Percentiles rank a stretch among this genome's conserved stretches.
These are phyloP conservation scores for Numenius phaeopus DNA, from an alignment of 2,797 vertebrate genomes.

Conservation along the genomic window DNA sequence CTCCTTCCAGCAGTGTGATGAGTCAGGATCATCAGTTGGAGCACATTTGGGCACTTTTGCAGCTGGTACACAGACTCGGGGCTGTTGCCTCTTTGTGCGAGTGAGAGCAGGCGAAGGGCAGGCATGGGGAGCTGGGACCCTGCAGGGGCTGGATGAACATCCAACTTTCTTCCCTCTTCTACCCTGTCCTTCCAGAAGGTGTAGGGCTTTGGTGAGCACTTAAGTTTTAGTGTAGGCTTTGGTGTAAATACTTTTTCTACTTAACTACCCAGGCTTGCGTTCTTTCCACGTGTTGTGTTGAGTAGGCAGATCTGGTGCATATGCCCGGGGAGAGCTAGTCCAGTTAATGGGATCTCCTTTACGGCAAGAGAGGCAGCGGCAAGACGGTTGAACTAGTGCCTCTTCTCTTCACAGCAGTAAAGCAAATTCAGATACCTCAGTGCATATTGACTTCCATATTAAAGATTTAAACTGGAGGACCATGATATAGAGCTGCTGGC, in stretches of 20 bases:
- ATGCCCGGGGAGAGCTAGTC: neutral
- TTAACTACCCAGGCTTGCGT: neutral
- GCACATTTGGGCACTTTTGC: fast-evolving
- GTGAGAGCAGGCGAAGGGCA: neutral
- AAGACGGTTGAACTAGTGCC: neutral
- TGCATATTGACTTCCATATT: neutral
- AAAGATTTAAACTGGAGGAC: neutral
- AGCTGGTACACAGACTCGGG: neutral
- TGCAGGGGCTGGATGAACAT: fast-evolving
- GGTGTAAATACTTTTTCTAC: neutral
- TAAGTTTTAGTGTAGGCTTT: fast-evolving
- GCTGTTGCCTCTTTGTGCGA: fast-evolving
- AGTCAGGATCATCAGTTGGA: neutral
- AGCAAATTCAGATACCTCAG: neutral
- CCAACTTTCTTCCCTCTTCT: neutral
- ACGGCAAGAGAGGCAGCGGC: neutral
- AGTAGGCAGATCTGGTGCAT: fast-evolving
- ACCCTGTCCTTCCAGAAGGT: fast-evolving
- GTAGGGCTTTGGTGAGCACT: fast-evolving
- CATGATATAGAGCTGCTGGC: neutral
- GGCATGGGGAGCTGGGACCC: neutral
- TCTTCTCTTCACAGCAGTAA: fast-evolving
- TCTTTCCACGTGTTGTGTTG: fast-evolving
- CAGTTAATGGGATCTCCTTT: neutral
- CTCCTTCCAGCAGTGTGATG: neutral